Percentiles rank a stretch among this genome's conserved stretches.
phyloP scores from a whole-genome alignment of 2,113 vertebrate species.

The Cryptomyrus ogoouensis region DNA sequence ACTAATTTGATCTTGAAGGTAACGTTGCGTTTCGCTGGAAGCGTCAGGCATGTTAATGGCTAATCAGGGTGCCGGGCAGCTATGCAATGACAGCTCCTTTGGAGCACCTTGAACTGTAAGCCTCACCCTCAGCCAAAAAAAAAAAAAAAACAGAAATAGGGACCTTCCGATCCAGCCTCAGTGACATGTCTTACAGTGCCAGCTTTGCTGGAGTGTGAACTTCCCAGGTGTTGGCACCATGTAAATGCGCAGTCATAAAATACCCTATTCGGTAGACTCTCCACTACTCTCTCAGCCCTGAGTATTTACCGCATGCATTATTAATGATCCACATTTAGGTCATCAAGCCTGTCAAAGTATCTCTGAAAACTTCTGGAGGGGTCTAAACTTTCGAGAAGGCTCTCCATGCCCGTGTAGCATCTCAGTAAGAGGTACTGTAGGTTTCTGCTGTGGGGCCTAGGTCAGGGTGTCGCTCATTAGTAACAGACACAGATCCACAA shows the following conservation, averaged over 20 bases:
- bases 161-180: neutral
- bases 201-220: neutral
- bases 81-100: neutral
- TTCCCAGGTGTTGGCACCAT: neutral
- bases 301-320: slow-evolving; percentile 23
- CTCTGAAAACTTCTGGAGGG: neutral
- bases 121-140: neutral
- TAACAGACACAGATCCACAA: neutral
- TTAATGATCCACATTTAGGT: slow-evolving; percentile 13
- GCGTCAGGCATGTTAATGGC: neutral
- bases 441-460: neutral
- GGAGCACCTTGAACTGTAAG: slow-evolving; percentile 22
- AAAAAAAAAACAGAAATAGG: neutral
- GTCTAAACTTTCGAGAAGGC: neutral
- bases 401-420: neutral
- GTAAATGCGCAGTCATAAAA: slow-evolving; percentile 18
- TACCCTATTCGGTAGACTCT: slow-evolving; percentile 3
- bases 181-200: neutral
- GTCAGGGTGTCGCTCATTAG: neutral
- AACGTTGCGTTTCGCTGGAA: slow-evolving; percentile 9
- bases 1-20: slow-evolving; percentile 30
- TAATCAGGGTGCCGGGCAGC: neutral
- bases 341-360: neutral
- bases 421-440: neutral
- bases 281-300: neutral